Conservation (phyloP, 2,797 vertebrate genomes). For the Notamacropus eugenii region DNA sequence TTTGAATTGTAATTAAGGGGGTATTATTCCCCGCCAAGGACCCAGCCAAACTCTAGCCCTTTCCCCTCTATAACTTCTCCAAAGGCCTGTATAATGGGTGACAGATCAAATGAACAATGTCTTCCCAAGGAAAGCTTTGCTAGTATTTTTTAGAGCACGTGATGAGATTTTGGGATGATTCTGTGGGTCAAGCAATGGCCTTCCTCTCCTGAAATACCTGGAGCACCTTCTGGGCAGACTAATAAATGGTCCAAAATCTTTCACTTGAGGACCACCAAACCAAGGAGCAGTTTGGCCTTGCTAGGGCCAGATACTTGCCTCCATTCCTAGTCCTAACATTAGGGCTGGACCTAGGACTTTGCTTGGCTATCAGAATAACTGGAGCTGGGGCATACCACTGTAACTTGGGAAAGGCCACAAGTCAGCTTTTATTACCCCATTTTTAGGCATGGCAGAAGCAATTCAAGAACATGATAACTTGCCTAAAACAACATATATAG, state of each 20-base stretch:
- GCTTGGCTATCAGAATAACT: not conserved
- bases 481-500: not conserved
- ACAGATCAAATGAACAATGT: not conserved
- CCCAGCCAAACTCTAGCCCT: not conserved
- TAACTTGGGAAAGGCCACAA: not conserved
- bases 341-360: not conserved
- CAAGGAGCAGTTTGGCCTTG: not conserved
- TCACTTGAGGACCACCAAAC: not conserved
- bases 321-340: not conserved
- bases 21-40: not conserved
- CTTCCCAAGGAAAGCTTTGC: not conserved
- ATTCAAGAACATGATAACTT: not conserved
- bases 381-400: not conserved
- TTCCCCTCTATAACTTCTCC: constrained; percentile 12
- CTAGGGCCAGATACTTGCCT: accelerated
- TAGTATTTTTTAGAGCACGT: not conserved
- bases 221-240: not conserved
- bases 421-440: not conserved
- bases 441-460: not conserved
- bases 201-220: not conserved
- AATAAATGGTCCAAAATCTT: not conserved
- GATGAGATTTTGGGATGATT: not conserved
- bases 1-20: not conserved
- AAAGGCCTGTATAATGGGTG: not conserved
- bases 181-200: not conserved